Percentiles rank a stretch among this genome's conserved stretches.
Conservation (phyloP, 1,140 invertebrate species). For the Mizuhopecten yessoensis region DNA sequence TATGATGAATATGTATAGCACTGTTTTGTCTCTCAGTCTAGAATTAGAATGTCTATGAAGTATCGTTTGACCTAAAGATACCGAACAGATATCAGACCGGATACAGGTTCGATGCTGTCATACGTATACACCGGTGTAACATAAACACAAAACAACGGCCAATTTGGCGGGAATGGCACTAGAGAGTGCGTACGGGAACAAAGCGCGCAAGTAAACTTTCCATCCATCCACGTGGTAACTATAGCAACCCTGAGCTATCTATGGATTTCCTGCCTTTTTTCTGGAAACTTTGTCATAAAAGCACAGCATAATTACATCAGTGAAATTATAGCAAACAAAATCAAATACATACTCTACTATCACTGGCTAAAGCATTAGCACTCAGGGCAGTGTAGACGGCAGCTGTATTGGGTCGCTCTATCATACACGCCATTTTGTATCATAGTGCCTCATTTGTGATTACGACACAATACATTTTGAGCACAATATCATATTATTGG, state of each 20-base stretch:
- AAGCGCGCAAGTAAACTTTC: neutral
- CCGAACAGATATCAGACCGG: neutral
- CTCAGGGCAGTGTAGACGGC: neutral
- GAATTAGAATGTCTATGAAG: neutral
- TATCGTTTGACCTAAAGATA: neutral
- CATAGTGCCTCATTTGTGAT: neutral
- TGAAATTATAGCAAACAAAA: constrained; percentile 40
- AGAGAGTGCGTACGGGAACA: neutral
- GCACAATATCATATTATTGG: constrained; percentile 19
- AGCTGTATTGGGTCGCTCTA: neutral
- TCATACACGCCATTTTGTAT: constrained; percentile 25
- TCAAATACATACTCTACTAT: constrained; percentile 19
- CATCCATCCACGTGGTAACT: constrained; percentile 11
- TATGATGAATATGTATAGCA: too few species aligned
- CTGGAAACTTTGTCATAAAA: constrained; percentile 39
- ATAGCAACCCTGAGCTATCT: constrained; percentile 11
- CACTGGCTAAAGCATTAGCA: constrained; percentile 17
- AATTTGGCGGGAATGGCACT: constrained; percentile 23
- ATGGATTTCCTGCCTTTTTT: constrained; percentile 33
- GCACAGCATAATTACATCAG: constrained; percentile 33
- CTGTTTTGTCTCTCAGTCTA: too few species aligned
- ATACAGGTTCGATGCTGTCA: neutral
- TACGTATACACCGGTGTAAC: constrained; percentile 1
- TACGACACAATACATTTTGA: neutral
- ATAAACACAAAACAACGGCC: constrained; percentile 1